phyloP scores from a whole-genome alignment of 2,797 vertebrate species.

The Petrocephalus schoutedeni region DNA sequence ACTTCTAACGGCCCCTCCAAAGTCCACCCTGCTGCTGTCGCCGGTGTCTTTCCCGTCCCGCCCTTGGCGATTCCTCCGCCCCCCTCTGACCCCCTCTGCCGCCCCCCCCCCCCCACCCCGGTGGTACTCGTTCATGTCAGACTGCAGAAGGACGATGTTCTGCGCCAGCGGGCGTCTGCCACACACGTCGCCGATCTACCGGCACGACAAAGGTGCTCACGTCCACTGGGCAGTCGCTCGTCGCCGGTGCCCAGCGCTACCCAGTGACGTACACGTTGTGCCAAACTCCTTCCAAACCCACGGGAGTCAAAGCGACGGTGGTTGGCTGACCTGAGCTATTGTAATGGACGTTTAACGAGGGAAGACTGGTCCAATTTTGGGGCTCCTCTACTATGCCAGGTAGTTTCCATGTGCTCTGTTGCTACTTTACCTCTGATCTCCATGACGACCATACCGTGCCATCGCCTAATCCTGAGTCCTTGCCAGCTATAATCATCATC shows the following conservation, averaged over 20 bases:
- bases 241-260: neutral
- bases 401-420: neutral
- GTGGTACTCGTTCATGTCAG: conserved; percentile 3
- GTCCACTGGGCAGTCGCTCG: neutral
- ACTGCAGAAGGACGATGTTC: conserved; percentile 3
- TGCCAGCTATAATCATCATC: conserved; percentile 7
- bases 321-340: neutral
- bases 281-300: neutral
- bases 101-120: neutral
- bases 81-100: neutral
- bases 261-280: neutral
- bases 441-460: neutral
- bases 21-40: conserved; percentile 41
- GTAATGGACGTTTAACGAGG: neutral
- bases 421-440: neutral
- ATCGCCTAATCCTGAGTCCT: neutral
- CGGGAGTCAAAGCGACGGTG: neutral
- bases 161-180: neutral
- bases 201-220: neutral
- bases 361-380: neutral
- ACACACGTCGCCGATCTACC: neutral
- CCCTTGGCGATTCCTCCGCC: neutral
- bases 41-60: neutral
- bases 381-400: conserved; percentile 21
- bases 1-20: conserved; percentile 57